These are phyloP conservation scores for Telmatochromis sp. DNA, from an alignment of 2,113 vertebrate genomes.

Conservation along the genomic window DNA sequence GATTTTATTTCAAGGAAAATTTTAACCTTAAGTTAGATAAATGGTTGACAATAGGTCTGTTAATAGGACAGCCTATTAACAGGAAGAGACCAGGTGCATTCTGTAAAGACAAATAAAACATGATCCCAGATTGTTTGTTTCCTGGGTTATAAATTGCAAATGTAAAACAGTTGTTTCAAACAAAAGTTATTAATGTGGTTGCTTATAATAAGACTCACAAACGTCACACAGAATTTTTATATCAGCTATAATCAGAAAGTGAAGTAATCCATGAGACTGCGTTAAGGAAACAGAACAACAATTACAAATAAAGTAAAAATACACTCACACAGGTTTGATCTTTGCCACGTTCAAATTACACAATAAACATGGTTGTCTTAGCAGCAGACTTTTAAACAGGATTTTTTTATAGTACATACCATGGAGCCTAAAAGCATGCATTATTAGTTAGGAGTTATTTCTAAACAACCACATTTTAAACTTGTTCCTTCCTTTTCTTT, in stretches of 20 bases:
- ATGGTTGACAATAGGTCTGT: neutral
- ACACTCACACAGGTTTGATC: neutral
- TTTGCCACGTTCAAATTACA: neutral
- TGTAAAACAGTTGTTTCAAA: neutral
- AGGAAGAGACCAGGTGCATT: neutral
- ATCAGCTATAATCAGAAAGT: neutral
- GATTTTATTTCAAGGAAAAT: neutral
- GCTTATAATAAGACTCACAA: neutral
- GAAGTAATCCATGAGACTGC: neutral
- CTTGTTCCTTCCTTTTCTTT: neutral
- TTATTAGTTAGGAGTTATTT: neutral
- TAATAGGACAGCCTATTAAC: neutral
- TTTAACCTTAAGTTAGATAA: neutral
- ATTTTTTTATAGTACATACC: neutral
- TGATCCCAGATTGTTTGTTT: neutral
- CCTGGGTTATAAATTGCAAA: neutral
- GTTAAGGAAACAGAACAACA: neutral
- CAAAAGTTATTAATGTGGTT: neutral
- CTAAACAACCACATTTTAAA: neutral
- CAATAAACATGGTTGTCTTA: neutral
- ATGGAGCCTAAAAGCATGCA: neutral
- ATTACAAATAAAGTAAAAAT: neutral
- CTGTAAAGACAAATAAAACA: neutral
- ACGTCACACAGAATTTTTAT: neutral
- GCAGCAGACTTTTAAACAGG: neutral